Conservation (phyloP, 2,888 invertebrate species). For the Chymomyza procnemis region DNA sequence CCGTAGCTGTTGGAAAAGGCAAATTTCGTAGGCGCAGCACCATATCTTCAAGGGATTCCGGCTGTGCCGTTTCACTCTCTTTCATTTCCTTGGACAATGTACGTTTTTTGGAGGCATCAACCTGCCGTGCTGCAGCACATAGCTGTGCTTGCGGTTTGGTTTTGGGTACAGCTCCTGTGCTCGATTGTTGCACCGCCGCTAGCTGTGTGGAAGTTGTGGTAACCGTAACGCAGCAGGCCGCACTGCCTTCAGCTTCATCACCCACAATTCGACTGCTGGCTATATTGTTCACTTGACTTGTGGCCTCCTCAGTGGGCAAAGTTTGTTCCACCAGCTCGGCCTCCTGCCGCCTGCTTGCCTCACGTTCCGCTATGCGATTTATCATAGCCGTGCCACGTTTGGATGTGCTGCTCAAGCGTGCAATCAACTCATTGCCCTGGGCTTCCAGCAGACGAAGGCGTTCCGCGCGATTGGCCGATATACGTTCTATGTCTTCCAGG, state of each 20-base stretch:
- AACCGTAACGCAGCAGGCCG: conserved; percentile 60
- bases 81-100: conserved; percentile 19
- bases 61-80: conserved; percentile 13
- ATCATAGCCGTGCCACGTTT: conserved; percentile 74
- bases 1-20: conserved; percentile 60
- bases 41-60: conserved; percentile 71
- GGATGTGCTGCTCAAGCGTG: conserved; percentile 70
- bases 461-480: conserved; percentile 70
- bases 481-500: conserved; percentile 72
- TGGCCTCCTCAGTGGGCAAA: conserved; percentile 32
- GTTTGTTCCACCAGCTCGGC: conserved; percentile 50
- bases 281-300: conserved; percentile 46
- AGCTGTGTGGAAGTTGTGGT: conserved; percentile 72
- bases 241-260: conserved; percentile 41
- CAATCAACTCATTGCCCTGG: conserved; percentile 86
- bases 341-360: conserved; percentile 59
- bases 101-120: conserved; percentile 46
- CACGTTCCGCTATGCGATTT: conserved; percentile 72
- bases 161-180: conserved; percentile 49
- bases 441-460: conserved; percentile 83
- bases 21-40: conserved; percentile 69
- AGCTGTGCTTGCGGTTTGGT: conserved; percentile 29
- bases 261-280: conserved; percentile 66
- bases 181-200: conserved; percentile 43
- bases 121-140: conserved; percentile 60